Conservation (phyloP, 1,140 invertebrate genomes). For the Diprion similis region DNA sequence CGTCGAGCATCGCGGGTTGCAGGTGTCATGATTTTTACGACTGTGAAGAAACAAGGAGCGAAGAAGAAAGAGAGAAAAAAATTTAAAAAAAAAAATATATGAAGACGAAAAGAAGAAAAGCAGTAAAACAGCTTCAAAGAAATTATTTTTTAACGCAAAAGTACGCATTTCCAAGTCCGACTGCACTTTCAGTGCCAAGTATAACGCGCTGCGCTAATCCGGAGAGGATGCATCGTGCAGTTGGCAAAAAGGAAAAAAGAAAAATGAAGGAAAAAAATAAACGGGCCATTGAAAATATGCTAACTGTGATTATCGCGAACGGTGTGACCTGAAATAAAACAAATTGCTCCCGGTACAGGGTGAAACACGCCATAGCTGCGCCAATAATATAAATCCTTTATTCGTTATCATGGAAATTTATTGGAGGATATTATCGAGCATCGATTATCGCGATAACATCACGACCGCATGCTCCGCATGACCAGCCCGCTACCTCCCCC, state of each 20-base stretch:
- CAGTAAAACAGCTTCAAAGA: not conserved
- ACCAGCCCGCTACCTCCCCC: constrained; percentile 1
- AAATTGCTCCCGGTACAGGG: constrained; percentile 36
- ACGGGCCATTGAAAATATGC: constrained; percentile 7
- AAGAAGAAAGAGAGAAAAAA: too few species aligned
- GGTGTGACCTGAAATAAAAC: constrained; percentile 27
- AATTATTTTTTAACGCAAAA: not conserved
- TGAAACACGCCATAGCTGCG: constrained; percentile 27
- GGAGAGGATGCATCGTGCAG: too few species aligned
- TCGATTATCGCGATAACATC: constrained; percentile 51
- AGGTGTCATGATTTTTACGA: not conserved
- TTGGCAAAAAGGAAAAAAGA: too few species aligned
- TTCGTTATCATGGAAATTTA: constrained; percentile 48
- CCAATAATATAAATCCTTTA: constrained; percentile 49
- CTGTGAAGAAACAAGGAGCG: not conserved
- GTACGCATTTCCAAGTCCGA: not conserved
- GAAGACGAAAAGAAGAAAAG: too few species aligned
- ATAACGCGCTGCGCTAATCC: not conserved
- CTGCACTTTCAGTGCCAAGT: not conserved
- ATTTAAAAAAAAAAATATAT: too few species aligned
- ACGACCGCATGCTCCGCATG: constrained; percentile 32
- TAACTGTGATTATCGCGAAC: constrained; percentile 17
- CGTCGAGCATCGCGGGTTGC: not conserved
- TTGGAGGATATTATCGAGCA: constrained; percentile 49
- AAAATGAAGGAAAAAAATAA: constrained; percentile 2